A percentile compares a stretch with the other conserved stretches of the same genome.
These are phyloP conservation scores for Nemurella pictetii DNA, from an alignment of 2,888 invertebrate species.

Conservation along the genomic window DNA sequence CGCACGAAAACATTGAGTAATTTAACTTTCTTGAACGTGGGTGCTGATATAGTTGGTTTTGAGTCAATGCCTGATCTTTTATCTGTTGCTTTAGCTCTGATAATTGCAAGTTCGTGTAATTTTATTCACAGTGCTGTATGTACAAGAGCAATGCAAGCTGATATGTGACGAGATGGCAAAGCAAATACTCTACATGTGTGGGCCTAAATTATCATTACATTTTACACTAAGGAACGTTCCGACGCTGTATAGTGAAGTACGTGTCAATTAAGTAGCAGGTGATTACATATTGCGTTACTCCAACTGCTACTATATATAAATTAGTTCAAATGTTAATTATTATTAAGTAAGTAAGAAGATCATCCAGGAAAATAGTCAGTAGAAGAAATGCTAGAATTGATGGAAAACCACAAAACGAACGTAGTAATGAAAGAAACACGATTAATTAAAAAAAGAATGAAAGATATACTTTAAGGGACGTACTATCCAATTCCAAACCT, in stretches of 20 bases:
- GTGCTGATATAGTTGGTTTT: neutral
- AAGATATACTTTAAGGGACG: constrained; percentile 7
- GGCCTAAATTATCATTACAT: neutral
- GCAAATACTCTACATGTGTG: neutral
- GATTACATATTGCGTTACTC: neutral
- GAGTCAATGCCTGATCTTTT: neutral
- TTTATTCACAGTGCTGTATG: neutral
- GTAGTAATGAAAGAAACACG: neutral
- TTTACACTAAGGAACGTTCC: neutral
- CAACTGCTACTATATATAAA: neutral
- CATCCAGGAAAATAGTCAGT: neutral
- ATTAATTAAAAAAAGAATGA: neutral
- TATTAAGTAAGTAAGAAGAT: neutral
- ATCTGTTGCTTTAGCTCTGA: neutral
- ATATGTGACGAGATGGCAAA: neutral
- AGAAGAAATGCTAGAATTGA: neutral
- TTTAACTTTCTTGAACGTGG: neutral
- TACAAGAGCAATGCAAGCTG: neutral
- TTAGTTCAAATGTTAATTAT: neutral
- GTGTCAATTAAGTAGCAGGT: neutral
- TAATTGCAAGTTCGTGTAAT: neutral
- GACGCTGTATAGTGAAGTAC: neutral
- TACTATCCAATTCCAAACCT: constrained; percentile 54
- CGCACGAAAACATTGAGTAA: neutral
- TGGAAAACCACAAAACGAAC: neutral